Conservation (phyloP, 2,888 invertebrate genomes). For the Noctua comes region DNA sequence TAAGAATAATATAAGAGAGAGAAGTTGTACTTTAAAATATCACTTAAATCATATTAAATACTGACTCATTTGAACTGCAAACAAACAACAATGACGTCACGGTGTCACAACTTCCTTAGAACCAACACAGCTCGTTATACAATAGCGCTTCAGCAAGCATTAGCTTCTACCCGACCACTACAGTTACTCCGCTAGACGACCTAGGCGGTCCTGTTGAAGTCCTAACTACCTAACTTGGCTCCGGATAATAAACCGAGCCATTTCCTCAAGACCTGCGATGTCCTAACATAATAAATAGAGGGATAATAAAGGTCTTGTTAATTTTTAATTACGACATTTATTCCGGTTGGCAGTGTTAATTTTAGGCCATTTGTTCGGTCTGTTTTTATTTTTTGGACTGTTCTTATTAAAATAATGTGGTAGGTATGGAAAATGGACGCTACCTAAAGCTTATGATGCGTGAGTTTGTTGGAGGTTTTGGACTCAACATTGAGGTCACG, state of each 20-base stretch:
- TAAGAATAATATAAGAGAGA: too few species aligned
- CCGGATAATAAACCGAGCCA: constrained; percentile 47
- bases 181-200: neutral
- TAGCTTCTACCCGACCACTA: neutral
- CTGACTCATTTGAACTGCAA: neutral
- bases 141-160: neutral
- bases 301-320: constrained; percentile 41
- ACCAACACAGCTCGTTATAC: neutral
- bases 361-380: constrained; percentile 23
- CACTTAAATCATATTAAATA: neutral
- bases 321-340: constrained; percentile 51
- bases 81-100: neutral
- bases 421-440: neutral
- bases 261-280: constrained; percentile 41
- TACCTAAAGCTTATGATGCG: neutral
- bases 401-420: constrained; percentile 11
- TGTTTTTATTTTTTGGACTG: constrained; percentile 1
- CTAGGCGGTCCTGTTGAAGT: constrained; percentile 12
- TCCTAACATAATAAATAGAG: constrained; percentile 49
- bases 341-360: constrained; percentile 23
- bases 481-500: neutral
- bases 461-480: neutral
- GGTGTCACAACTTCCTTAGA: neutral
- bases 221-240: constrained; percentile 38
- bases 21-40: neutral